Conservation (phyloP, 2,888 invertebrate genomes). For the Caenorhabditis imperialis region DNA sequence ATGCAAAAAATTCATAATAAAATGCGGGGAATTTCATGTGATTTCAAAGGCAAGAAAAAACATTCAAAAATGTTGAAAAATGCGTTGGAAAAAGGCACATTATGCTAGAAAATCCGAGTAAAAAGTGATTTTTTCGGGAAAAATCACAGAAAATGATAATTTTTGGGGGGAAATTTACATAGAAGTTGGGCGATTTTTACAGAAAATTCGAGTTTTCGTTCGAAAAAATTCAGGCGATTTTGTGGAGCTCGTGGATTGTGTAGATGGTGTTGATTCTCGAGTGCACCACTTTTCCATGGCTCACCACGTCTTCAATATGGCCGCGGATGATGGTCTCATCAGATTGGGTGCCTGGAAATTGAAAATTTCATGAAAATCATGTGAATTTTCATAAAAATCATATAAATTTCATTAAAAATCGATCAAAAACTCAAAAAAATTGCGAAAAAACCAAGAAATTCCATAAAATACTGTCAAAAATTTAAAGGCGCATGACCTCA, state of each 20-base stretch:
- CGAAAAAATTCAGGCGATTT: conserved; percentile 25
- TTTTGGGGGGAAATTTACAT: neutral
- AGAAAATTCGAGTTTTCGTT: neutral
- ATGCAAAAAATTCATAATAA: neutral
- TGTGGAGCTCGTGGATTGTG: conserved; percentile 41
- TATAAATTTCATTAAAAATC: too few relatives aligned
- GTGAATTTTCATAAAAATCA: too few relatives aligned
- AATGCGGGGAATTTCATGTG: too few relatives aligned
- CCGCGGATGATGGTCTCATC: conserved; percentile 26
- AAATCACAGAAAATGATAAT: neutral
- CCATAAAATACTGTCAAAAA: too few relatives aligned
- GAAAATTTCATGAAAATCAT: too few relatives aligned
- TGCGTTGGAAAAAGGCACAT: too few relatives aligned
- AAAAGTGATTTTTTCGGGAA: neutral
- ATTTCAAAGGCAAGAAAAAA: too few relatives aligned
- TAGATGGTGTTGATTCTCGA: conserved; percentile 45
- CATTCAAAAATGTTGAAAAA: too few relatives aligned
- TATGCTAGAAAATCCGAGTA: neutral
- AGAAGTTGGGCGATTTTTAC: neutral
- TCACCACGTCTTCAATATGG: conserved; percentile 47
- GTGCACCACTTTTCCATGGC: conserved; percentile 46
- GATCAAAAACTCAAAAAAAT: too few relatives aligned
- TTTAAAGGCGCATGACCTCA: too few relatives aligned
- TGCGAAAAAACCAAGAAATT: too few relatives aligned
- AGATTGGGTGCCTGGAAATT: conserved; percentile 9